Base-by-base conservation (phyloP, 30 jellyfish, hydroid and myxozoan genomes). In the Hydra vulgaris region DNA sequence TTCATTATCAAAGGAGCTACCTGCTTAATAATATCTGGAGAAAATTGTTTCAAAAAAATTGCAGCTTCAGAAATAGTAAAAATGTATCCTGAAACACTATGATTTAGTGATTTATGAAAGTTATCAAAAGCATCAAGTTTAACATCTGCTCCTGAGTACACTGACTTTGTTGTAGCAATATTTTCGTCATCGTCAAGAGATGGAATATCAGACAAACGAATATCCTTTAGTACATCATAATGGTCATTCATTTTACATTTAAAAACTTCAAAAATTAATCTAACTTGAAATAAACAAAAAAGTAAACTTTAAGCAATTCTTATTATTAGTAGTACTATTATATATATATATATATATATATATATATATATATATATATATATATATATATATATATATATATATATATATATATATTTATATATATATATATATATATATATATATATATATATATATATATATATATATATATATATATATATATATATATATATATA, bases 121-220 rank as follows among this genome's bases (percentile, higher is more conserved):
- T 74, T 61, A 77, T 90, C 96, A 79, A 90, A 90, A 22, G 97
- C 95, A 68, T 90, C 97, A 1, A 85, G 82, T 75, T 90, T 90
- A 83, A 89, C 55, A 66, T 75, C 85, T 53, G 85, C 85, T 20
- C 77, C 77, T 40, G 61, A 40, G 12, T 40, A 40, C 61, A 40
- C 61, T 40, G 61, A 40, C 12, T 40, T 40, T 3, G 61, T 40
- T 5, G 61, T 12, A 40, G 61, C 61, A 40, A 40, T 40, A 40
- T 12, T 12, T 40, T 40, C 61, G 12, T 40, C 61, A 12, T 40
- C 61, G 12, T 40, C 61, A 40, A 40, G 61, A 3, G 61, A 40
- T 40, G 61, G 61, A 40, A 40, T 40, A 40, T 40, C 61, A 40
- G 61, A 40, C 12, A 40, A 40, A 40, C 61, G 61, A 40, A 40